Conservation (phyloP, 2,888 invertebrate species). For the Teleogryllus oceanicus region DNA sequence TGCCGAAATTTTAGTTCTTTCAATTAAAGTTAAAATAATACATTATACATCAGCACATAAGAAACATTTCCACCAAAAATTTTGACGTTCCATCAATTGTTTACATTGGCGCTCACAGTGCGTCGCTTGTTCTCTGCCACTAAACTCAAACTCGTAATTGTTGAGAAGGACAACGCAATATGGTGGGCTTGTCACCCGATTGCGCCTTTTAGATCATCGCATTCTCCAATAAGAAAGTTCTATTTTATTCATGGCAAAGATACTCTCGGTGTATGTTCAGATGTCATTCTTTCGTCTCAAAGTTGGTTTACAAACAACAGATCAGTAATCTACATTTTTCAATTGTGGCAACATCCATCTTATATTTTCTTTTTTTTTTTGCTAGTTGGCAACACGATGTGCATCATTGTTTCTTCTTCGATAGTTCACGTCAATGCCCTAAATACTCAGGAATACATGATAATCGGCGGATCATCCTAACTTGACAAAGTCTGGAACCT, state of each 20-base stretch:
- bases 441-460: background rate
- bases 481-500: too few species aligned
- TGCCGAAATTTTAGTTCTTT: background rate
- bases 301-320: too few species aligned
- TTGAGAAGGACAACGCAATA: background rate
- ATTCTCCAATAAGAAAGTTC: too few species aligned
- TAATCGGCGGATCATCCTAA: too few species aligned
- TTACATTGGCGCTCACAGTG: constrained; percentile 6
- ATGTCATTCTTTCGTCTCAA: too few species aligned
- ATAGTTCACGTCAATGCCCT: background rate
- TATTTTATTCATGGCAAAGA: too few species aligned
- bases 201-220: too few species aligned
- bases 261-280: too few species aligned
- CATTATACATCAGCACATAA: background rate
- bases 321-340: too few species aligned
- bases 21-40: background rate
- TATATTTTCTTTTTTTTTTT: background rate
- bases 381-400: background rate
- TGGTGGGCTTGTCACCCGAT: too few species aligned
- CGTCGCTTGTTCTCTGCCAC: background rate
- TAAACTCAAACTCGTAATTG: background rate
- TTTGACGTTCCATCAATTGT: constrained; percentile 18
- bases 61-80: constrained; percentile 18
- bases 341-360: too few species aligned
- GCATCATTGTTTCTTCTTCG: background rate